Conservation (phyloP, 2,113 vertebrate genomes). For the Petroica traversi region DNA sequence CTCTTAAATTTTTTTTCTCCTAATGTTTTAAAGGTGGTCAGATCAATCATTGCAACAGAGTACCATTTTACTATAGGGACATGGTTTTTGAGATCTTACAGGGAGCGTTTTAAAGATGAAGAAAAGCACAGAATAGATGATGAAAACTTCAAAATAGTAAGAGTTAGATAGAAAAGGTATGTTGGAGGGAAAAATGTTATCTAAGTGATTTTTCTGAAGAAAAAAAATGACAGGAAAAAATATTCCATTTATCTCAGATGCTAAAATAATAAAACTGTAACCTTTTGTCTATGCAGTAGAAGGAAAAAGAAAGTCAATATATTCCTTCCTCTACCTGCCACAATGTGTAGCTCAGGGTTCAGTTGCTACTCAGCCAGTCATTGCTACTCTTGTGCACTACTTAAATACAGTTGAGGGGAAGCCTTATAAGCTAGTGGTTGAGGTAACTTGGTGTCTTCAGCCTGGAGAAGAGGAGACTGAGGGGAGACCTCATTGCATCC, state of each 20-base stretch:
- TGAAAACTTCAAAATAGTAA: background rate
- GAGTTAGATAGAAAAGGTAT: background rate
- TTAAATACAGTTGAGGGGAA: background rate
- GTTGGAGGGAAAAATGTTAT: background rate
- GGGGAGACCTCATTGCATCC: too few species aligned
- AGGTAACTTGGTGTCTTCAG: background rate
- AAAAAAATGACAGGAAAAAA: background rate
- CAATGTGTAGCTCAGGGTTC: background rate
- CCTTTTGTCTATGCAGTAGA: background rate
- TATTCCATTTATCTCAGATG: background rate
- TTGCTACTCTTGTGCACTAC: background rate
- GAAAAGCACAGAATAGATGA: background rate
- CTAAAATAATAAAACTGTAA: background rate
- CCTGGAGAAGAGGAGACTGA: background rate
- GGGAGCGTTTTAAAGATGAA: background rate
- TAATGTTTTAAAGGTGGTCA: background rate
- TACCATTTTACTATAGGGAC: background rate
- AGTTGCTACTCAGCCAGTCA: background rate
- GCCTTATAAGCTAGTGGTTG: background rate
- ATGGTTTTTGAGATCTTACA: background rate
- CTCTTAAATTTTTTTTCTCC: background rate
- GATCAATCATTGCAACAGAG: background rate
- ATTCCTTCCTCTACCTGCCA: background rate
- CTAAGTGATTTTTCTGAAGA: background rate
- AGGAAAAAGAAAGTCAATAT: background rate